Evolutionary conservation across 2,888 invertebrate species (phyloP).

Genomic region (Eudasyphora cyanicolor): DNA sequence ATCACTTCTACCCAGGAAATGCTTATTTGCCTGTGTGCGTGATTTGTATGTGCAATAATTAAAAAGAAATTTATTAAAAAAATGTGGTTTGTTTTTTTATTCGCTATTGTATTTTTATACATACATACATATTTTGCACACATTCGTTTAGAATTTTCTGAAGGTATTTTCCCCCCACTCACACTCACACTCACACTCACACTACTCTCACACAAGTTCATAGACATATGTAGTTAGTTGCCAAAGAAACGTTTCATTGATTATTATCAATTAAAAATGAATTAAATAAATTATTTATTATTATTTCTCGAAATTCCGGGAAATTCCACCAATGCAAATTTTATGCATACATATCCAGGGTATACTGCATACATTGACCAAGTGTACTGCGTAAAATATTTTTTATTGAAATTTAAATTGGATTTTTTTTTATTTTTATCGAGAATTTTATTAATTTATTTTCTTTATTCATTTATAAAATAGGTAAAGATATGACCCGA

Average conservation of each 20-base stretch:
- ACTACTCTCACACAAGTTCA: not conserved
- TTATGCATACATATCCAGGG: too few species aligned
- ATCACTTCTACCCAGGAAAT: not conserved
- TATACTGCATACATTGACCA: too few species aligned
- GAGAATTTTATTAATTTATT: too few species aligned
- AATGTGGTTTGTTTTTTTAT: not conserved
- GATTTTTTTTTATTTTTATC: too few species aligned
- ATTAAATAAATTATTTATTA: constrained; percentile 2
- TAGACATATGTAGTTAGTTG: not conserved
- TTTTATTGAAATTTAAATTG: too few species aligned
- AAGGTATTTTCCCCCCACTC: not conserved
- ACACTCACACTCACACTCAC: not conserved
- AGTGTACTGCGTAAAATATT: too few species aligned
- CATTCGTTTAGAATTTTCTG: not conserved
- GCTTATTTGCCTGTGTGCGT: too few species aligned
- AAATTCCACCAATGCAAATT: not conserved
- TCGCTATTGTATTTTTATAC: not conserved
- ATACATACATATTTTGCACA: not conserved
- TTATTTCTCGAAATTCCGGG: not conserved
- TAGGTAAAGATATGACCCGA: too few species aligned
- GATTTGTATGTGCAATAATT: too few species aligned
- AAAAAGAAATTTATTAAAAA: constrained; percentile 23
- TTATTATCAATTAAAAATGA: not conserved
- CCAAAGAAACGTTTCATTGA: not conserved
- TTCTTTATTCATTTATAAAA: too few species aligned